A percentile compares a stretch with the other conserved stretches of the same genome.
These are phyloP conservation scores for Steatornis caripensis DNA, from an alignment of 2,113 vertebrate genomes.

Conservation along the genomic window DNA sequence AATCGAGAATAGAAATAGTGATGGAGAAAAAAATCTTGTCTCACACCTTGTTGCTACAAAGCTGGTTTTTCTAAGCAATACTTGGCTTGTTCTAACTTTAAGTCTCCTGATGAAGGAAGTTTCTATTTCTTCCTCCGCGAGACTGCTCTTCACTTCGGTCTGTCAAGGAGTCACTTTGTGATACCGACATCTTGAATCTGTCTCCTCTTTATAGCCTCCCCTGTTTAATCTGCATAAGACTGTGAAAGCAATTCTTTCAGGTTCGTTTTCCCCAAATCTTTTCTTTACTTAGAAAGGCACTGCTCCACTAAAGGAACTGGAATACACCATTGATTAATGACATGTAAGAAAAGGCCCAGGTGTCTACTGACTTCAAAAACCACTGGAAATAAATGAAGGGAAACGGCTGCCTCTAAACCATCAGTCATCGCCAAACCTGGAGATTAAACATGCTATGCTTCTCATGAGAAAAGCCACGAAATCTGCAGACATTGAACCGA, in stretches of 20 bases:
- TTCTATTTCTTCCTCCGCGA: background rate
- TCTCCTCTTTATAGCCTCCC: background rate
- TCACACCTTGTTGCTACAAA: background rate
- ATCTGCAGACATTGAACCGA: background rate
- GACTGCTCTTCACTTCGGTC: background rate
- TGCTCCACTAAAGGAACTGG: background rate
- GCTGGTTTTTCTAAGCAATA: background rate
- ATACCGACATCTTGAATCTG: background rate
- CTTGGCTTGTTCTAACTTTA: background rate
- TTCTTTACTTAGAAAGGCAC: background rate
- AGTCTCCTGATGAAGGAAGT: background rate
- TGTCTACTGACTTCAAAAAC: background rate
- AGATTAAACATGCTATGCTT: background rate
- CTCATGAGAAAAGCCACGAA: background rate
- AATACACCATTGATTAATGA: background rate
- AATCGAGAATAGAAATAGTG: background rate
- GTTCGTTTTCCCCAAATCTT: background rate
- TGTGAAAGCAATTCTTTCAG: background rate
- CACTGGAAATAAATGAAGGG: background rate
- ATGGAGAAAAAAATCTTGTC: background rate
- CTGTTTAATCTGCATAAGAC: background rate
- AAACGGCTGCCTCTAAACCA: background rate
- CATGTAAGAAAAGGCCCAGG: background rate
- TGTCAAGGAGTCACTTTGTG: background rate
- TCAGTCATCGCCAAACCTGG: background rate